phyloP scores from a whole-genome alignment of 2,888 invertebrate species.

The Trachelus tabidus region DNA sequence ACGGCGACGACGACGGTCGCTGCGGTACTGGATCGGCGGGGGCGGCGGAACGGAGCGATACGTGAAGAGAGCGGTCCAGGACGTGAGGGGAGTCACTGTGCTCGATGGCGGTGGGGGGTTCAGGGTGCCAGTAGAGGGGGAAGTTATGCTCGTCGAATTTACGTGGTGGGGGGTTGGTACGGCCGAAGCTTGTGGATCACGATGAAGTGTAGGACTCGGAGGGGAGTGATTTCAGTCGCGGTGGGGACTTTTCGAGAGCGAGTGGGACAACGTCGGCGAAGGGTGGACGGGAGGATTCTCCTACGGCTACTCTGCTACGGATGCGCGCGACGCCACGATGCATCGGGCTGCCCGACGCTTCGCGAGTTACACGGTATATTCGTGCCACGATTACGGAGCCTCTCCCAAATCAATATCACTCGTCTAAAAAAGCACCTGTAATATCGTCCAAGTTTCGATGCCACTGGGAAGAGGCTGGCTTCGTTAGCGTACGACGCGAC shows the following conservation, averaged over 20 bases:
- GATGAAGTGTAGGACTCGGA: no score
- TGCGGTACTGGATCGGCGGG: conserved; percentile 22
- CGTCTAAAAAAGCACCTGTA: conserved; percentile 59
- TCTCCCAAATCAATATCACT: conserved; percentile 67
- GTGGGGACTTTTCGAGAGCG: conserved; percentile 24
- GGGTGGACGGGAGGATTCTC: conserved; percentile 28
- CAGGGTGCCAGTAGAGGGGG: conserved; percentile 30
- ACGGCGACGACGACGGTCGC: conserved; percentile 16
- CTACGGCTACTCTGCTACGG: conserved; percentile 52
- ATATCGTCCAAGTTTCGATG: conserved; percentile 35
- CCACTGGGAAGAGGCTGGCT: no score
- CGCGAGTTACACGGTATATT: conserved; percentile 60
- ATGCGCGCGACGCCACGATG: conserved; percentile 60
- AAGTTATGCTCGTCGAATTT: conserved; percentile 47
- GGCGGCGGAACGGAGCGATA: conserved; percentile 24
- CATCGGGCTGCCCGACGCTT: conserved; percentile 52
- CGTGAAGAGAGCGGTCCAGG: conserved; percentile 30
- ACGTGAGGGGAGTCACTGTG: conserved; percentile 12
- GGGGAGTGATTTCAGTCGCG: conserved; percentile 19
- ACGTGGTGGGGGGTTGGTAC: conserved; percentile 41
- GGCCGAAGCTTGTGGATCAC: no score
- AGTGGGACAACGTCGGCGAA: neutral
- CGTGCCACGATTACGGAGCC: conserved; percentile 62
- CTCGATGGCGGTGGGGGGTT: conserved; percentile 20
- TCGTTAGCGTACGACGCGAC: no score